Base-by-base conservation (phyloP, 2,888 invertebrate species). In the Linnaemya vulpina region DNA sequence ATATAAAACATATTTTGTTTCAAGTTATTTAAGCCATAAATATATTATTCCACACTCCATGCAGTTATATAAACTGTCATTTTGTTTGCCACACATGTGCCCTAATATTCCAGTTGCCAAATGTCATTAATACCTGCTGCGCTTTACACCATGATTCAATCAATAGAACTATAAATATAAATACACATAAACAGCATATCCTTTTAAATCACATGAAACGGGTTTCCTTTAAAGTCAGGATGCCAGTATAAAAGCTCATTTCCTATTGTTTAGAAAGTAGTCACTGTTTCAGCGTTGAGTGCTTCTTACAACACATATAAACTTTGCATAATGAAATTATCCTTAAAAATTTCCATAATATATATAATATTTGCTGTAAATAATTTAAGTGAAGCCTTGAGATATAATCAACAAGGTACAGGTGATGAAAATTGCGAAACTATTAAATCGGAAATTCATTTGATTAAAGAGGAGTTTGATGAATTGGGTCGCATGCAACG, bases 381-480 rank as follows among this genome's bases (percentile, higher is more conserved):
- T 88, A 20, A 76, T 88, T 81, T 88, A 87, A 62, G 86, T 82
- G 38, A 65, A 15, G 90, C 91, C 0, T 53, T 92, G 20, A 91
- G 90, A 17, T 91, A 92, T 22, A 89, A 90, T 46, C 87, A 90
- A n/a, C 87, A 78, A 88, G 91, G 91, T 15, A 88, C 87, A n/a
- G 92, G 92, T 38, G 96, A 96, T 89, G 96, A 96, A 92, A 95
- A 95, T 87, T 98, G 97, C 91, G 97, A 97, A 92, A 97, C 97
- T 3, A 92, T 97, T 79, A 96, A 96, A 71, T 96, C 97, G 10
- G 97, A 97, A 92, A 95, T 98, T 89, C 97, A 97, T 91, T 93
- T 98, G 85, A 96, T 96, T 67, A 98, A 98, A 96, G 98, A 98
- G 93, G 97, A 98, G 91, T 97, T 96, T 89, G 96, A 97, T 89